Evolutionary conservation across 1,140 invertebrate species (phyloP).

Genomic region (Papilio aristodemus): DNA sequence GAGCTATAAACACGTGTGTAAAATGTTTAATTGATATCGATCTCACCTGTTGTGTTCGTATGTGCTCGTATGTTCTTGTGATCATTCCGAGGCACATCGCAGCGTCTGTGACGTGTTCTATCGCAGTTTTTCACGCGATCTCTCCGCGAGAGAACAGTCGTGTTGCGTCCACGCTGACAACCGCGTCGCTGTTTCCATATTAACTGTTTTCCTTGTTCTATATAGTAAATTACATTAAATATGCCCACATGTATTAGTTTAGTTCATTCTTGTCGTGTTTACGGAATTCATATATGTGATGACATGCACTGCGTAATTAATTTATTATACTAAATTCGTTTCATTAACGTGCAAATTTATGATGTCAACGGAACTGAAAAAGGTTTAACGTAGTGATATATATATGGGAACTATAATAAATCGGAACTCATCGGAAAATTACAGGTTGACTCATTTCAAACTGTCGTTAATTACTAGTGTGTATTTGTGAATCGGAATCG

Average conservation of each 20-base stretch:
- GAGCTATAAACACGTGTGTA: slow-evolving; percentile 13
- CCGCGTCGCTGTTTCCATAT: slow-evolving; percentile 42
- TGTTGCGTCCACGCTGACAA: slow-evolving; percentile 56
- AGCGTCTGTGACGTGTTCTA: slow-evolving; percentile 54
- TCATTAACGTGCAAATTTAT: slow-evolving; percentile 3
- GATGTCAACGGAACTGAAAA: not conserved
- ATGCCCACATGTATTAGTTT: slow-evolving; percentile 3
- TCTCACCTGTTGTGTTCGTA: slow-evolving; percentile 30
- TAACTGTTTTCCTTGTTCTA: slow-evolving; percentile 4
- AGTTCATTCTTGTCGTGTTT: not conserved
- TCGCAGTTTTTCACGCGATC: slow-evolving; percentile 76
- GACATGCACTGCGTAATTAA: not conserved
- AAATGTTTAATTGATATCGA: slow-evolving; percentile 3
- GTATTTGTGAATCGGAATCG: slow-evolving; percentile 5
- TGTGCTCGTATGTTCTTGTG: slow-evolving; percentile 43
- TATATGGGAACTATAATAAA: not conserved
- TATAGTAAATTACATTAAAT: slow-evolving; percentile 13
- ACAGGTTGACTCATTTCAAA: slow-evolving; percentile 9
- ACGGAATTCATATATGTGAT: not conserved
- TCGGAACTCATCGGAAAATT: not conserved
- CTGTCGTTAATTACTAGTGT: not conserved
- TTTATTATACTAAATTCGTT: not conserved
- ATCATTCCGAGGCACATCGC: slow-evolving; percentile 36
- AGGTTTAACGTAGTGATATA: slow-evolving; percentile 8
- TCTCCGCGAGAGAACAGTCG: slow-evolving; percentile 73